phyloP scores from a whole-genome alignment of 2,888 invertebrate species.

The Trisateles emortualis region DNA sequence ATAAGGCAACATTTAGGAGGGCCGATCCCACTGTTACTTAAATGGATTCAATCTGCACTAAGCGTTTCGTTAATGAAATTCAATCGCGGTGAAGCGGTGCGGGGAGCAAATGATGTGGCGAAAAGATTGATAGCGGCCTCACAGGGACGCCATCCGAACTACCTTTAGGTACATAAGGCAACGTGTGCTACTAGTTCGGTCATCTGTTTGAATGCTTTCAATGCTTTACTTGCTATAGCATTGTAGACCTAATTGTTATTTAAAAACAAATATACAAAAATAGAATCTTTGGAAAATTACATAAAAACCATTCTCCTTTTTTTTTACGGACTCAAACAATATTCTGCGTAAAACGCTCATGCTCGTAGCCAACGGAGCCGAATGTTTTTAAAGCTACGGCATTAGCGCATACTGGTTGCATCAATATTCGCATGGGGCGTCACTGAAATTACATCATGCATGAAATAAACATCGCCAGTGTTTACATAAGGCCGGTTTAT shows the following conservation, averaged over 20 bases:
- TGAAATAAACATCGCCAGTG: neutral
- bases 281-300: no score
- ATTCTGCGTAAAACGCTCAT: no score
- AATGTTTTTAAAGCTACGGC: no score
- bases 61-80: constrained; percentile 86
- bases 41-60: constrained; percentile 86
- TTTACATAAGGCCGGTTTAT: constrained; percentile 15
- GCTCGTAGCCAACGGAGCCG: no score
- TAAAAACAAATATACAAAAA: no score
- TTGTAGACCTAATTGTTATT: neutral
- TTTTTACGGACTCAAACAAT: no score
- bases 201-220: constrained; percentile 18
- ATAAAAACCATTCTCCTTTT: neutral
- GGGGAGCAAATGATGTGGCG: constrained; percentile 86
- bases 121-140: constrained; percentile 81
- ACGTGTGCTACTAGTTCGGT: constrained; percentile 27
- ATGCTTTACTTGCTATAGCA: neutral
- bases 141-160: constrained; percentile 40
- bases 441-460: neutral
- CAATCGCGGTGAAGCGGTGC: constrained; percentile 77
- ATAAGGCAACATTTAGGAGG: constrained; percentile 62
- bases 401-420: neutral
- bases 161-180: constrained; percentile 42
- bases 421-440: neutral
- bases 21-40: constrained; percentile 78